phyloP scores from a whole-genome alignment of 2,888 invertebrate genomes.

The Sesamia inferens region DNA sequence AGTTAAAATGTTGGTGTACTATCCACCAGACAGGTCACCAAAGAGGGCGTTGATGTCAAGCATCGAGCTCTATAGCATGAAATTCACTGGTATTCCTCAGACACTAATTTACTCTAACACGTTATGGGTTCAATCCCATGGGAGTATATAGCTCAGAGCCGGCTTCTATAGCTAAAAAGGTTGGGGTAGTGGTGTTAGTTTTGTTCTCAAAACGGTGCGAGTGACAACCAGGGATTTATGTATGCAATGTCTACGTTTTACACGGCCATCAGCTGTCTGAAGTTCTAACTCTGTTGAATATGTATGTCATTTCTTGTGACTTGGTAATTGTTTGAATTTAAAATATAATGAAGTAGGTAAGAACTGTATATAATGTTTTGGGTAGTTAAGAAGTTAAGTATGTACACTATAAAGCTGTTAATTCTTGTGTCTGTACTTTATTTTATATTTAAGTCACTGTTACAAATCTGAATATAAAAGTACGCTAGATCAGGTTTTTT shows the following conservation, averaged over 20 bases:
- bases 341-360: background rate
- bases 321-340: conserved; percentile 4
- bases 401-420: too few relatives aligned
- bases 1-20: background rate
- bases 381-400: background rate
- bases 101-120: conserved; percentile 2
- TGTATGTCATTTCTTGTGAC: conserved; percentile 34
- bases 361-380: background rate
- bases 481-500: too few relatives aligned
- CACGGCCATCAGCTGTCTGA: conserved; percentile 6
- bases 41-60: background rate
- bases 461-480: too few relatives aligned
- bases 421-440: too few relatives aligned
- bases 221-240: conserved; percentile 53
- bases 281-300: conserved; percentile 51
- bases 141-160: background rate
- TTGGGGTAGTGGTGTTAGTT: conserved; percentile 31
- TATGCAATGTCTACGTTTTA: conserved; percentile 31
- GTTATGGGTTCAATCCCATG: conserved; percentile 6
- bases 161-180: conserved; percentile 1
- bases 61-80: background rate
- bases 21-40: background rate
- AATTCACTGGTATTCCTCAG: conserved; percentile 3
- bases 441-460: too few relatives aligned
- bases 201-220: conserved; percentile 39